Evolutionary conservation across 35 echinoderm and acorn worm genomes (phyloP).

Genomic region (Amphiura filiformis): DNA sequence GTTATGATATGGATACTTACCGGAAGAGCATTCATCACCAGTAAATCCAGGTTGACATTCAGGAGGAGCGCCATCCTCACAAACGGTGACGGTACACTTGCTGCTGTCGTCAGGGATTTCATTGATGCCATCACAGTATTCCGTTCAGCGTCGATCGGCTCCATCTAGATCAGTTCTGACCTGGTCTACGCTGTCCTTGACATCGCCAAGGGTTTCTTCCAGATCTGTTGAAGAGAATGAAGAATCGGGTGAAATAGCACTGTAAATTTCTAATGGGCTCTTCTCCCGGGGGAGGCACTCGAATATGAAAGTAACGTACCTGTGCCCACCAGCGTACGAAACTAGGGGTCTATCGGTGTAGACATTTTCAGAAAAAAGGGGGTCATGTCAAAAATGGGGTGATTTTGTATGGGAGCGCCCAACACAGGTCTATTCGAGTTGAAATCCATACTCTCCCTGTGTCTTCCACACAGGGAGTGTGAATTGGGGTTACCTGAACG

Average conservation of each 20-base stretch:
- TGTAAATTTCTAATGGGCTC: neutral
- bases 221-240: constrained; percentile 34
- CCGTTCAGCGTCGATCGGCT: constrained; percentile 34
- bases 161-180: constrained; percentile 47
- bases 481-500: too few relatives aligned
- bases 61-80: constrained; percentile 11
- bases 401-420: too few relatives aligned
- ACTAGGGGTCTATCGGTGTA: too few relatives aligned
- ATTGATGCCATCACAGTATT: constrained; percentile 58
- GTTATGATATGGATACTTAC: too few relatives aligned
- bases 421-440: too few relatives aligned
- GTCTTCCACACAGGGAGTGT: too few relatives aligned
- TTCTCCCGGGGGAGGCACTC: neutral
- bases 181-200: constrained; percentile 36
- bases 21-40: constrained; percentile 65
- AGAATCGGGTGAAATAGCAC: too few relatives aligned
- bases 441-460: too few relatives aligned
- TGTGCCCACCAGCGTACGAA: too few relatives aligned
- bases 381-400: too few relatives aligned
- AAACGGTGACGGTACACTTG: constrained; percentile 53
- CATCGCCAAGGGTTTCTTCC: constrained; percentile 41
- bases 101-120: constrained; percentile 54
- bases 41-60: constrained; percentile 58
- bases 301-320: too few relatives aligned
- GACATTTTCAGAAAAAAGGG: too few relatives aligned